phyloP scores from a whole-genome alignment of 2,113 vertebrate genomes.

The Actenoides hombroni region DNA sequence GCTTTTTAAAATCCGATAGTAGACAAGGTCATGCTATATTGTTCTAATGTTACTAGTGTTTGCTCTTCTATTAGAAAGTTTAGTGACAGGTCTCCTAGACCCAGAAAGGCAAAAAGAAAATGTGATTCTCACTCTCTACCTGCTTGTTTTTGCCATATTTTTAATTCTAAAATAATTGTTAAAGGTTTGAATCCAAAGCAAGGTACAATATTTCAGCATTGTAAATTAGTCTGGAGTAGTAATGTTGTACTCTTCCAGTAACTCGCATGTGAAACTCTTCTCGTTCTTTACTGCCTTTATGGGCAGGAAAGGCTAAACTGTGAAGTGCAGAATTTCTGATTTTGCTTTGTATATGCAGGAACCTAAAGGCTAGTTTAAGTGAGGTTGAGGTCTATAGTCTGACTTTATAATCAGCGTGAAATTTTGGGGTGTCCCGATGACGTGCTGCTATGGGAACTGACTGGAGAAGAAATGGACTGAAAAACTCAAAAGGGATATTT shows the following conservation, averaged over 20 bases:
- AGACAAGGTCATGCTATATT: conserved; percentile 70
- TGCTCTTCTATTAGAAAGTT: conserved; percentile 27
- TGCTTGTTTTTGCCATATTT: background rate
- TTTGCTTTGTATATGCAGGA: background rate
- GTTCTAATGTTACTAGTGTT: conserved; percentile 25
- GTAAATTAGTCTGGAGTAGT: background rate
- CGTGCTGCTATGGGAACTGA: background rate
- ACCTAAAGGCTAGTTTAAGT: background rate
- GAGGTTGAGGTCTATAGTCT: background rate
- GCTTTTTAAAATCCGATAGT: conserved; percentile 57
- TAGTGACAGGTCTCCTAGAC: background rate
- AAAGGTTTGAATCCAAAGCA: background rate
- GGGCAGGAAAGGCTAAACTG: background rate
- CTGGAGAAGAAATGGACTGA: background rate
- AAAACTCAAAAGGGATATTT: background rate
- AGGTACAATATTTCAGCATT: background rate
- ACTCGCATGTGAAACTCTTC: background rate
- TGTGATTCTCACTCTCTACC: background rate
- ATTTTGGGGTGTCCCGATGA: background rate
- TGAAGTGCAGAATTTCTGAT: background rate
- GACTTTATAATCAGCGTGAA: background rate
- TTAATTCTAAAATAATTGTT: background rate
- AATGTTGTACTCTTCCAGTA: background rate
- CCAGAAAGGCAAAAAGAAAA: background rate
- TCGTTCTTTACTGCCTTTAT: background rate